A percentile compares a stretch with the other conserved stretches of the same genome.
These are phyloP conservation scores for Porphyrio hochstetteri DNA, from an alignment of 2,113 vertebrate species.

Conservation along the genomic window DNA sequence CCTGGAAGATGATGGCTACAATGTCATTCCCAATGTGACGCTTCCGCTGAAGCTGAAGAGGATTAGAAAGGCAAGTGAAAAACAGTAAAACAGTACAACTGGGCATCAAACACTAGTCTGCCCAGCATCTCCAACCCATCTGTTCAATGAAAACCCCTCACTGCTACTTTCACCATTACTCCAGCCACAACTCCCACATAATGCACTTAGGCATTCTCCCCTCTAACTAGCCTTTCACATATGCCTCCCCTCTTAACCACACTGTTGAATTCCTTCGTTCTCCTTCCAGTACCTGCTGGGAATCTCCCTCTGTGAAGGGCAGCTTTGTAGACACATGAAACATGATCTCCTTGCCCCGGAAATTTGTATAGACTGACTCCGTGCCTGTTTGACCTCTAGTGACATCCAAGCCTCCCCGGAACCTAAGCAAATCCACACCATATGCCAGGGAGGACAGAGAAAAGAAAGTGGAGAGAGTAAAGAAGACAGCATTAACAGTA, in stretches of 20 bases:
- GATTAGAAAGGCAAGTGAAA: neutral
- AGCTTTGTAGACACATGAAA: constrained; percentile 91
- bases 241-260: neutral
- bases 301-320: constrained; percentile 88
- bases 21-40: constrained; percentile 95
- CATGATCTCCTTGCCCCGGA: constrained; percentile 89
- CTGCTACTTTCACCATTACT: neutral
- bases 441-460: neutral
- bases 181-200: neutral
- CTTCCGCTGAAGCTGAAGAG: constrained; percentile 87
- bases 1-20: constrained; percentile 88
- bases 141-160: neutral
- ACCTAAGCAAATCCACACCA: constrained; percentile 69
- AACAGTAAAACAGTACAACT: neutral
- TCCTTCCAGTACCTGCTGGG: constrained; percentile 82
- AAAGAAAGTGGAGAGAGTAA: neutral
- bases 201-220: neutral
- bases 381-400: constrained; percentile 88
- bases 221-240: neutral
- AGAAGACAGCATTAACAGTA: neutral
- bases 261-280: neutral
- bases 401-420: constrained; percentile 90
- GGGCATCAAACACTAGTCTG: neutral
- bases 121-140: neutral
- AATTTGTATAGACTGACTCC: constrained; percentile 87